Evolutionary conservation across 2,797 vertebrate species (phyloP).

Genomic region (Lithobates sylvaticus): DNA sequence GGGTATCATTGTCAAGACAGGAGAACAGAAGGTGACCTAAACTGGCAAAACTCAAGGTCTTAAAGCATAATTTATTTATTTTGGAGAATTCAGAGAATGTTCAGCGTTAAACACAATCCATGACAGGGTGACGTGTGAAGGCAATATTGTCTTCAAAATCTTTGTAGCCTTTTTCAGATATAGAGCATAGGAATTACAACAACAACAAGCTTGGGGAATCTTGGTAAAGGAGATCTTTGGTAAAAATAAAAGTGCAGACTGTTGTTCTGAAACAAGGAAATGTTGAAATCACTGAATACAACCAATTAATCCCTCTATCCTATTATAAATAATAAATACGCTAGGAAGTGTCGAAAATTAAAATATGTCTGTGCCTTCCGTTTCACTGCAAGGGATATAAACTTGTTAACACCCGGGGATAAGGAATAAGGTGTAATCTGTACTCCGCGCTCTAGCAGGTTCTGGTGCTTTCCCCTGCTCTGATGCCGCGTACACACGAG

Average conservation of each 20-base stretch:
- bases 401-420: too few species aligned
- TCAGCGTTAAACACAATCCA: conserved; percentile 28
- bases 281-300: not conserved
- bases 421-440: too few species aligned
- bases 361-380: not conserved
- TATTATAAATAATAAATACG: not conserved
- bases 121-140: conserved; percentile 30
- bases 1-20: conserved; percentile 38
- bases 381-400: too few species aligned
- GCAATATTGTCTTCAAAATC: conserved; percentile 5
- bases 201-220: not conserved
- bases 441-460: too few species aligned
- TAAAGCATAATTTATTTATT: conserved; percentile 52
- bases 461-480: too few species aligned
- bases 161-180: conserved; percentile 12
- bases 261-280: not conserved
- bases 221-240: not conserved
- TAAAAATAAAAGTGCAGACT: not conserved
- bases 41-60: conserved; percentile 22
- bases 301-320: not conserved
- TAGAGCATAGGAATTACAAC: not conserved
- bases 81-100: conserved; percentile 46
- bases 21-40: conserved; percentile 52
- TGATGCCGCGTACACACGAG: too few species aligned
- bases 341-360: not conserved